Percentiles rank a stretch among this genome's conserved stretches.
Conservation (phyloP, 2,113 vertebrate species). For the Microcebus jonahi region DNA sequence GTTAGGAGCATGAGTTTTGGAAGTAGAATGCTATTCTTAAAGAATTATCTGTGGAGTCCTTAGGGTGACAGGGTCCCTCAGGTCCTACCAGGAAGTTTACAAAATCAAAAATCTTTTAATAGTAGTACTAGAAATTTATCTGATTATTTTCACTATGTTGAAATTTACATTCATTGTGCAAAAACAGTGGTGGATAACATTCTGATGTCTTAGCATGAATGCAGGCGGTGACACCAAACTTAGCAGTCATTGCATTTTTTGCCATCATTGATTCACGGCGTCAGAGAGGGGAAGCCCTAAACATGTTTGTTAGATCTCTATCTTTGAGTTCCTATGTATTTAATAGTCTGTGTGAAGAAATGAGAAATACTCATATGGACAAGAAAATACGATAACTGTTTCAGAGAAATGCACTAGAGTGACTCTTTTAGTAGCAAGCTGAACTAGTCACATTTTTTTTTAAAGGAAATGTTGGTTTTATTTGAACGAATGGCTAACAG, state of each 20-base stretch:
- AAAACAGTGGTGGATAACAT: not conserved
- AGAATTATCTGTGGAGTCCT: not conserved
- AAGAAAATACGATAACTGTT: not conserved
- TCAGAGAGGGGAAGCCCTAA: not conserved
- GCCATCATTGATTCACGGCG: not conserved
- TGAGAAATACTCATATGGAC: not conserved
- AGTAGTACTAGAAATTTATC: not conserved
- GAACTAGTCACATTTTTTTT: not conserved
- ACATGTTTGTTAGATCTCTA: not conserved
- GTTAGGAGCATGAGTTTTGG: not conserved
- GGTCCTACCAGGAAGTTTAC: not conserved
- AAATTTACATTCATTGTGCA: not conserved
- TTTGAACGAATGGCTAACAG: not conserved
- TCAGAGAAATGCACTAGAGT: not conserved
- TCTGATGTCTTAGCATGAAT: not conserved
- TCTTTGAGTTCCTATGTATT: not conserved
- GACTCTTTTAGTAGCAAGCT: not conserved
- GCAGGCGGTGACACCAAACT: not conserved
- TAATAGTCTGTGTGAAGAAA: not conserved
- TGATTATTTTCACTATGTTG: not conserved
- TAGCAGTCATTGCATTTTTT: not conserved
- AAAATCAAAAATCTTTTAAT: not conserved
- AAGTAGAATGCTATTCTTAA: not conserved
- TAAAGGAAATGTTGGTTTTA: not conserved
- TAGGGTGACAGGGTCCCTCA: not conserved